These are phyloP conservation scores for Drosophila littoralis DNA, from an alignment of 1,140 invertebrate species.

Conservation along the genomic window DNA sequence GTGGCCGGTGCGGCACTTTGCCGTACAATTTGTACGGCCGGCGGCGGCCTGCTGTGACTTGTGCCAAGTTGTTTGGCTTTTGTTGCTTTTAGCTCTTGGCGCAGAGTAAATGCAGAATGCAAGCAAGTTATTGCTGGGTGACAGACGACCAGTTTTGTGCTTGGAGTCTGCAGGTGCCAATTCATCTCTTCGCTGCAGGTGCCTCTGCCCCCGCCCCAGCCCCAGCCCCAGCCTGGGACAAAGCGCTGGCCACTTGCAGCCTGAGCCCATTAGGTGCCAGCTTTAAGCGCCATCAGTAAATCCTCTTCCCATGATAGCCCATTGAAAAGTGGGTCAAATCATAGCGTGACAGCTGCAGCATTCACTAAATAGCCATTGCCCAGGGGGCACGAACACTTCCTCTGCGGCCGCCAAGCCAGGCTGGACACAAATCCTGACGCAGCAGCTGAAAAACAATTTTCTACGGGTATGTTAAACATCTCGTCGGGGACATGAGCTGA, in stretches of 20 bases:
- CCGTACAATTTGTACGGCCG: conserved; percentile 66
- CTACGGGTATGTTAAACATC: conserved; percentile 79
- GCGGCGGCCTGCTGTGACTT: conserved; percentile 71
- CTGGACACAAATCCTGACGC: conserved; percentile 73
- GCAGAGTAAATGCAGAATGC: conserved; percentile 32
- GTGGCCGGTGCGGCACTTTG: conserved; percentile 25
- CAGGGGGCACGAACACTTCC: conserved; percentile 22
- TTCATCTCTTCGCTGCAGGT: conserved; percentile 31
- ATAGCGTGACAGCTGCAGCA: conserved; percentile 60
- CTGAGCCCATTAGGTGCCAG: conserved; percentile 69
- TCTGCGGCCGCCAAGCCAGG: conserved; percentile 17
- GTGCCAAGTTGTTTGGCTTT: conserved; percentile 76
- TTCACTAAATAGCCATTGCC: conserved; percentile 70
- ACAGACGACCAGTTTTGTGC: conserved; percentile 56
- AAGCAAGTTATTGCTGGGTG: conserved; percentile 58
- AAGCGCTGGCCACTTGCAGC: conserved; percentile 38
- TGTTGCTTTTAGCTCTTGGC: conserved; percentile 45
- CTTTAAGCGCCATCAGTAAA: conserved; percentile 52
- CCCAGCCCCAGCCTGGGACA: background rate
- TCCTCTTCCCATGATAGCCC: conserved; percentile 20
- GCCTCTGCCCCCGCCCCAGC: conserved; percentile 18
- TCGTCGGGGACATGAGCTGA: conserved; percentile 72
- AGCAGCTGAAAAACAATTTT: conserved; percentile 79
- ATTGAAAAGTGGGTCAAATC: conserved; percentile 73
- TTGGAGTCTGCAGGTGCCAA: conserved; percentile 9